phyloP scores from a whole-genome alignment of 53 echinoderm and acorn worm species.

The Henricia sp. region DNA sequence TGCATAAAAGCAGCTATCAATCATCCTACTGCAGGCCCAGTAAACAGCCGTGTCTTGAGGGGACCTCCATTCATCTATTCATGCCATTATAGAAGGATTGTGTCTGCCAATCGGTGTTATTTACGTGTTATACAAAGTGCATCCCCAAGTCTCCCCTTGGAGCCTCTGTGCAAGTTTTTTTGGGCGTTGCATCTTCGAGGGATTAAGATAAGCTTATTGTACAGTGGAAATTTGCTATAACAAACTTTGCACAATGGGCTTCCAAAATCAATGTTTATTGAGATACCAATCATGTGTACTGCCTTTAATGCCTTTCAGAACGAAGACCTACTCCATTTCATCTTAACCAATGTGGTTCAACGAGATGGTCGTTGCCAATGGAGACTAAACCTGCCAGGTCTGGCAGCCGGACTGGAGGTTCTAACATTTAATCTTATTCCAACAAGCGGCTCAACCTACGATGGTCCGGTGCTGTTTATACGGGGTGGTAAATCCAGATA shows the following conservation, averaged over 20 bases:
- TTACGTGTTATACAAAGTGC: no score
- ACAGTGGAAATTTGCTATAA: background rate
- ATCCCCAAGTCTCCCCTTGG: no score
- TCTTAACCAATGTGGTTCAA: slow-evolving; percentile 80
- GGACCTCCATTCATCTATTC: no score
- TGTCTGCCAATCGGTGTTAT: no score
- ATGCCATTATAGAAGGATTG: no score
- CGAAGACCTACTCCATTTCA: slow-evolving; percentile 67
- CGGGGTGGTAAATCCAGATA: slow-evolving; percentile 72
- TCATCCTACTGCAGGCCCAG: no score
- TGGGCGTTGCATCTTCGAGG: no score
- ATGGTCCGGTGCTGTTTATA: slow-evolving; percentile 75
- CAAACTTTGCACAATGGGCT: background rate
- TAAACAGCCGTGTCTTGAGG: no score
- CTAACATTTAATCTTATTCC: no score
- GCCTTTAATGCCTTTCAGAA: slow-evolving; percentile 47
- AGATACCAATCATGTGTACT: background rate
- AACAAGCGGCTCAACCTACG: slow-evolving; percentile 42
- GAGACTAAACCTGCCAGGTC: slow-evolving; percentile 80
- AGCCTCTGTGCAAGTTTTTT: no score
- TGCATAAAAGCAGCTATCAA: no score
- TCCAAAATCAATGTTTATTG: background rate
- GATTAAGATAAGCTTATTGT: background rate
- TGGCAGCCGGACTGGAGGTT: slow-evolving; percentile 51
- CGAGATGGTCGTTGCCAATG: slow-evolving; percentile 61